Evolutionary conservation across 1,140 invertebrate species (phyloP).

Genomic region (Lucilia cuprina): DNA sequence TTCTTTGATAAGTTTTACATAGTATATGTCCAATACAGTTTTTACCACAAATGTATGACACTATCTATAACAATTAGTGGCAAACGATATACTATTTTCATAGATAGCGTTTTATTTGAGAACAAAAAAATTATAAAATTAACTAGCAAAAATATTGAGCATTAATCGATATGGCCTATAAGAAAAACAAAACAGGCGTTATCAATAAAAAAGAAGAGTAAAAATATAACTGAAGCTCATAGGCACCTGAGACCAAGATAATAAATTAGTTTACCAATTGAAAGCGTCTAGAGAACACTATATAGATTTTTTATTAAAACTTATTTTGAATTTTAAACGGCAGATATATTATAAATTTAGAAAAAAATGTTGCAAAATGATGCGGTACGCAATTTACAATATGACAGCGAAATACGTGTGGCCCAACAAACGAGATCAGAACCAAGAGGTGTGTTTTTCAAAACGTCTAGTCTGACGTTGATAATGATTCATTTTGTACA

Average conservation of each 20-base stretch:
- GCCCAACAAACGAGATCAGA: constrained; percentile 50
- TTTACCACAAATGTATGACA: not conserved
- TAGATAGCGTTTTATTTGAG: not conserved
- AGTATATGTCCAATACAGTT: too few species aligned
- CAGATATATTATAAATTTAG: not conserved
- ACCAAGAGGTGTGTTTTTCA: constrained; percentile 47
- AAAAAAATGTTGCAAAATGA: constrained; percentile 58
- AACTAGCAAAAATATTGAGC: not conserved
- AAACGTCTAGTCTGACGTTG: not conserved
- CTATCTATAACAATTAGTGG: not conserved
- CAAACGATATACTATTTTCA: not conserved
- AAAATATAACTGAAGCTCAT: not conserved
- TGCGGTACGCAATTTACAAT: constrained; percentile 57
- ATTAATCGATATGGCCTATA: not conserved
- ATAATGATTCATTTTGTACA: not conserved
- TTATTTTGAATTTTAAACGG: not conserved
- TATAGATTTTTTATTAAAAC: not conserved
- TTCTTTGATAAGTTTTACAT: too few species aligned
- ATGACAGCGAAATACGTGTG: constrained; percentile 57
- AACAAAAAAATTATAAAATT: not conserved
- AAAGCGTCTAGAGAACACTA: not conserved
- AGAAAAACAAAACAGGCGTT: not conserved
- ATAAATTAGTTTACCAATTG: constrained; percentile 11
- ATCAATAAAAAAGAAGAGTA: not conserved
- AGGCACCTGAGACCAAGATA: not conserved